Evolutionary conservation across 2,797 vertebrate genomes (phyloP).

Genomic region (Hozukius guyotensis): DNA sequence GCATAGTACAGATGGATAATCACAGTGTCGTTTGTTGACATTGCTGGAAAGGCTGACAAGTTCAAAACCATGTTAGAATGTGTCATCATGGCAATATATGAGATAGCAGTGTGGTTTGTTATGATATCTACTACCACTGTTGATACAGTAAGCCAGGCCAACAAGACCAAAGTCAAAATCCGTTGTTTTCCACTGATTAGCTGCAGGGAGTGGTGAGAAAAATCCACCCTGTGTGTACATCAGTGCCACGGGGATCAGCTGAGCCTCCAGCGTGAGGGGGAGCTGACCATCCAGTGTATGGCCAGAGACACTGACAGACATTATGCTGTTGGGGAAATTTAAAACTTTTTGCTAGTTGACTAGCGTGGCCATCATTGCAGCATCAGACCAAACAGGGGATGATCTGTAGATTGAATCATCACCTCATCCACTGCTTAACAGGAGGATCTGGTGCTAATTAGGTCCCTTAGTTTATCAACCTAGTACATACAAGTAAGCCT

Average conservation of each 20-base stretch:
- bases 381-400: not conserved
- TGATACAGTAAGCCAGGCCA: not conserved
- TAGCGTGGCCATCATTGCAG: not conserved
- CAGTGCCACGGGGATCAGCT: slow-evolving; percentile 2
- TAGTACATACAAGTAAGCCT: not conserved
- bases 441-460: not conserved
- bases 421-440: not conserved
- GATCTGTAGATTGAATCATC: not conserved
- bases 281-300: not conserved
- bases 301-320: not conserved
- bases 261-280: not conserved
- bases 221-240: not conserved
- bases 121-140: not conserved
- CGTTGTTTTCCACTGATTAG: not conserved
- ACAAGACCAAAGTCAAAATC: slow-evolving; percentile 1
- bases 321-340: not conserved
- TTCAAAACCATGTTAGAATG: not conserved
- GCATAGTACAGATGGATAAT: not conserved
- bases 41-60: not conserved
- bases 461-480: not conserved
- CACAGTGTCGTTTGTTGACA: not conserved
- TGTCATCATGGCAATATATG: not conserved
- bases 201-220: not conserved
- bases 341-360: not conserved
- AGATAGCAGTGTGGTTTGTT: not conserved